Evolutionary conservation across 2,888 invertebrate species (phyloP).

Genomic region (Graphium colonna): DNA sequence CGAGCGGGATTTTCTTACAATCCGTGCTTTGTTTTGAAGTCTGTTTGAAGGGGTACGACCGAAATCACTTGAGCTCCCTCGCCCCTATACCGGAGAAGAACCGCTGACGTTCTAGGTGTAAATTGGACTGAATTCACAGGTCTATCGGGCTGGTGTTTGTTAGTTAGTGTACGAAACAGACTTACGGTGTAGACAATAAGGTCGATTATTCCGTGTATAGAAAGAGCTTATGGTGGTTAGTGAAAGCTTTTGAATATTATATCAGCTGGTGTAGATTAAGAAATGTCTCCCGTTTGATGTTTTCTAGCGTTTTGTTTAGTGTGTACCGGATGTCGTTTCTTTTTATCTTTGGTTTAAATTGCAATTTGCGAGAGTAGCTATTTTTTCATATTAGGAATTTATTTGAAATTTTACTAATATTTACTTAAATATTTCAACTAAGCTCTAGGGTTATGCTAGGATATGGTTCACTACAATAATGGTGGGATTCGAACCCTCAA

Average conservation of each 20-base stretch:
- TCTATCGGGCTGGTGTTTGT: conserved; percentile 47
- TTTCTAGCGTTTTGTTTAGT: conserved; percentile 45
- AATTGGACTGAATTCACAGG: conserved; percentile 33
- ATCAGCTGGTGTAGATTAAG: conserved; percentile 58
- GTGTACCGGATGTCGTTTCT: conserved; percentile 27
- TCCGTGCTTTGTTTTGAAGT: conserved; percentile 71
- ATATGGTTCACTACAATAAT: too few relatives aligned
- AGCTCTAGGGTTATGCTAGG: too few relatives aligned
- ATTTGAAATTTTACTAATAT: too few relatives aligned
- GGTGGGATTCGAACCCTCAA: too few relatives aligned
- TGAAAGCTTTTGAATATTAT: conserved; percentile 44
- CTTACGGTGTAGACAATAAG: conserved; percentile 42
- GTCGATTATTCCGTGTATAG: conserved; percentile 39
- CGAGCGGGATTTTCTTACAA: conserved; percentile 72
- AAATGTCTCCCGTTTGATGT: conserved; percentile 51
- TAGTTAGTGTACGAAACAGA: conserved; percentile 37
- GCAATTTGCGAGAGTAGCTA: not conserved
- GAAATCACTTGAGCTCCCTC: conserved; percentile 36
- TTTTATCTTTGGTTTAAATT: conserved; percentile 2
- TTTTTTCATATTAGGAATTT: too few relatives aligned
- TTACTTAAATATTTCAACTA: too few relatives aligned
- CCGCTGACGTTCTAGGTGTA: conserved; percentile 14
- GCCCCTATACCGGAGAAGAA: conserved; percentile 20
- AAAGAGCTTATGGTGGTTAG: conserved; percentile 33
- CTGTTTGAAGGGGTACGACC: conserved; percentile 52